Percentiles rank a stretch among this genome's conserved stretches.
Evolutionary conservation across 2,113 vertebrate genomes (phyloP).

Genomic region (Hippocampus guttulatus): DNA sequence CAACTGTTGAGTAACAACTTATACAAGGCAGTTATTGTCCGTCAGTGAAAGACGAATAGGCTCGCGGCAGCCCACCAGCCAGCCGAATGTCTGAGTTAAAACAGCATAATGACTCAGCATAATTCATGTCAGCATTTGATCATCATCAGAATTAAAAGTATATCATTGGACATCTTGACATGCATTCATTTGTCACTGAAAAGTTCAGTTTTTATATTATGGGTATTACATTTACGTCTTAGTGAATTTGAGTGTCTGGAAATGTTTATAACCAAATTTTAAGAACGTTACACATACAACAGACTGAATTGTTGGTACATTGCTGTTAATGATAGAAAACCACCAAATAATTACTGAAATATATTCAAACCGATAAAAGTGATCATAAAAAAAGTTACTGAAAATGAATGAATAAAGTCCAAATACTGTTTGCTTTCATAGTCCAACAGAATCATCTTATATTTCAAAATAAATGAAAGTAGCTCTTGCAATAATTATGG

Average conservation of each 20-base stretch:
- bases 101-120: constrained; percentile 21
- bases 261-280: too few species aligned
- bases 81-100: constrained; percentile 42
- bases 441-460: not conserved
- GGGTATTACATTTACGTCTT: not conserved
- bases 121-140: constrained; percentile 14
- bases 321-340: too few species aligned
- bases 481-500: not conserved
- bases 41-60: constrained; percentile 44
- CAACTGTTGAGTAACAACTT: constrained; percentile 21
- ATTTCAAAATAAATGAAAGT: not conserved
- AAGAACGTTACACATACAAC: too few species aligned
- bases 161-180: not conserved
- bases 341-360: too few species aligned
- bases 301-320: too few species aligned
- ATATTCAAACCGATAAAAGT: too few species aligned
- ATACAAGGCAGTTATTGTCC: constrained; percentile 43
- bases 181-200: not conserved
- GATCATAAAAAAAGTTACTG: not conserved
- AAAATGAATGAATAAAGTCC: not conserved
- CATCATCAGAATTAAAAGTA: constrained; percentile 19
- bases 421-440: not conserved
- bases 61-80: constrained; percentile 39
- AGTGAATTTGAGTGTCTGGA: not conserved
- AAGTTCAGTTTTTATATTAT: not conserved